Evolutionary conservation across 2,113 vertebrate species (phyloP).

Genomic region (Engystomops pustulosus): DNA sequence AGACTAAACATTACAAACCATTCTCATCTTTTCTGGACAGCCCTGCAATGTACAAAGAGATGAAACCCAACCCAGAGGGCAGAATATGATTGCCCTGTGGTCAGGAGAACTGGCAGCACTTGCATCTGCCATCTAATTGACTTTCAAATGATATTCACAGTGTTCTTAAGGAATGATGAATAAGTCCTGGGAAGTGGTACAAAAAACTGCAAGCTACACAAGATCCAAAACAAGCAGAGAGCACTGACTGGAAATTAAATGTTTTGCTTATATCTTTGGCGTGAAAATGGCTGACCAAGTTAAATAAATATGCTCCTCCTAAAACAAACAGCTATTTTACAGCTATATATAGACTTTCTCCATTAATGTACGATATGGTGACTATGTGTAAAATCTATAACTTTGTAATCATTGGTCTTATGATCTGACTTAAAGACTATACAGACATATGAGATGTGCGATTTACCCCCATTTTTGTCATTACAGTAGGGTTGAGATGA

Average conservation of each 20-base stretch:
- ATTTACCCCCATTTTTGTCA: no score
- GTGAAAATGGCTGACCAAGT: conserved; percentile 45
- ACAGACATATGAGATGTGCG: background rate
- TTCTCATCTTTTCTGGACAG: conserved; percentile 10
- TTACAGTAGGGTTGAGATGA: no score
- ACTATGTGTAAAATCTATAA: no score
- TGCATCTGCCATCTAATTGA: conserved; percentile 17
- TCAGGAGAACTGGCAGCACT: conserved; percentile 31
- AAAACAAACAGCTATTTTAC: conserved; percentile 38
- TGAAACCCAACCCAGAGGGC: background rate
- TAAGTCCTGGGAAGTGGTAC: conserved; percentile 43
- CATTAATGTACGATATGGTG: background rate
- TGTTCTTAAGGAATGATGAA: conserved; percentile 30
- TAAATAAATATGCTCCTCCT: conserved; percentile 3
- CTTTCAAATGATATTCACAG: conserved; percentile 46
- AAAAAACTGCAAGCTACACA: conserved; percentile 23
- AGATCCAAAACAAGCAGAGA: conserved; percentile 50
- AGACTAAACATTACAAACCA: conserved; percentile 29
- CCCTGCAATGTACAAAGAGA: conserved; percentile 3
- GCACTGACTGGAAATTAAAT: conserved; percentile 42
- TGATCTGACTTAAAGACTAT: background rate
- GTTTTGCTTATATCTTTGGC: conserved; percentile 38
- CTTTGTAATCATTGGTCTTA: background rate
- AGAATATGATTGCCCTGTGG: conserved; percentile 28
- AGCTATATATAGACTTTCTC: conserved; percentile 12